Base-by-base conservation (phyloP, 2,888 invertebrate species). In the Beris morrisii region DNA sequence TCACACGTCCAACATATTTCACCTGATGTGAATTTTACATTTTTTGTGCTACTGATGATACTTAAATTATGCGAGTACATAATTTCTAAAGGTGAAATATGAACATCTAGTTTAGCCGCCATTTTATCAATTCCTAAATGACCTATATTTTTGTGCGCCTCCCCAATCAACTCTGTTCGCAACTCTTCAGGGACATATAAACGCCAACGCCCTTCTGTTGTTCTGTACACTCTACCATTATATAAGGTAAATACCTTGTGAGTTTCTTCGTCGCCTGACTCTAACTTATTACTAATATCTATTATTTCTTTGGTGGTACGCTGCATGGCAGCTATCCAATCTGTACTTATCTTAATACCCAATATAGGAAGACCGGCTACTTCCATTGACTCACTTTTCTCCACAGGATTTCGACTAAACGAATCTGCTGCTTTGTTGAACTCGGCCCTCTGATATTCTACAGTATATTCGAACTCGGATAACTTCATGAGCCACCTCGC, bases 391-490 rank as follows among this genome's bases (percentile, higher is more conserved):
- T 48, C 6, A 48, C 3, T 22, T 22, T 48, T 1, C 15, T 22
- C 48, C 61, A 68, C 59, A 5, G 58, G 32, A 4, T 50, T 45
- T 31, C 68, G n/a, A 32, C 65, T 68, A 43, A 65, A n/a, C 3
- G 68, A 54, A 56, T 68, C 68, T n/a, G 55, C 68, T 22, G 6
- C 32, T 56, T 61, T 63, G 22, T 57, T 50, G 2, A 15, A 48
- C 12, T 28, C 30, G 4, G 50, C 56, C 15, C 54, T 30, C 32
- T 58, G 11, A 54, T 68, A 57, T 31, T 61, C 63, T 38, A 68
- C 45, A 7, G 32, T 38, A 22, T 63, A 66, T 28, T 63, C 15
- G 50, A 53, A 63, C 9, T 61, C 59, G 31, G 38, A 30, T 7
- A 61, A 28, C n/a, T 13, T 58, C 43, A 58, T 31, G 2, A 12